These are phyloP conservation scores for Cariama cristata DNA, from an alignment of 2,113 vertebrate species.

Conservation along the genomic window DNA sequence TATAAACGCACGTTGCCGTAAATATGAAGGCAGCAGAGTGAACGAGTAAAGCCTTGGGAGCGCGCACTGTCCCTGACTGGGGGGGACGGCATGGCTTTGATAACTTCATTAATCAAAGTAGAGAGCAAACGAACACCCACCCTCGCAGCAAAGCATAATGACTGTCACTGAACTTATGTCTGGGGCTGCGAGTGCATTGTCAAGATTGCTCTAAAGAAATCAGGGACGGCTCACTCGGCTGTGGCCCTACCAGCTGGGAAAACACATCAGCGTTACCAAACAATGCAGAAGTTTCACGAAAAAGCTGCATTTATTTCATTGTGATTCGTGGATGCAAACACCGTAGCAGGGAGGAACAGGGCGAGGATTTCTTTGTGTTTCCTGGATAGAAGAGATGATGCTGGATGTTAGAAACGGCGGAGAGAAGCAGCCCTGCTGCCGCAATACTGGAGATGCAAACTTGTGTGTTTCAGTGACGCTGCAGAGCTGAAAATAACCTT, in stretches of 20 bases:
- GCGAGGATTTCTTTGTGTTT: accelerated
- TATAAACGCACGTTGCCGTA: background rate
- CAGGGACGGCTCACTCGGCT: accelerated
- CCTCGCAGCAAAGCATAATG: accelerated
- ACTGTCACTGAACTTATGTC: accelerated
- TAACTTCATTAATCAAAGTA: background rate
- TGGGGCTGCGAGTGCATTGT: accelerated
- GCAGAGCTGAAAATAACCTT: background rate
- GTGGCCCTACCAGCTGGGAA: background rate
- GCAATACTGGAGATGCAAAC: accelerated
- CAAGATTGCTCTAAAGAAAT: background rate
- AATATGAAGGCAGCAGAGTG: accelerated
- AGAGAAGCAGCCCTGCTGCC: background rate
- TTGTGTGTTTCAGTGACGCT: background rate
- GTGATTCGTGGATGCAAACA: background rate
- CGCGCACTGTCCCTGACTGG: accelerated
- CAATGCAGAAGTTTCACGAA: background rate
- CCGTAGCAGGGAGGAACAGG: accelerated
- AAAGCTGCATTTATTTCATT: background rate
- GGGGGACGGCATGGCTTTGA: background rate
- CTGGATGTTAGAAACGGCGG: background rate
- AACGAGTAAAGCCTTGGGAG: background rate
- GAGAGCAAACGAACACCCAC: background rate
- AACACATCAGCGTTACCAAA: accelerated
- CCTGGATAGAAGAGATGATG: background rate